These are phyloP conservation scores for Scartelaos histophorus DNA, from an alignment of 2,113 vertebrate genomes.

Conservation along the genomic window DNA sequence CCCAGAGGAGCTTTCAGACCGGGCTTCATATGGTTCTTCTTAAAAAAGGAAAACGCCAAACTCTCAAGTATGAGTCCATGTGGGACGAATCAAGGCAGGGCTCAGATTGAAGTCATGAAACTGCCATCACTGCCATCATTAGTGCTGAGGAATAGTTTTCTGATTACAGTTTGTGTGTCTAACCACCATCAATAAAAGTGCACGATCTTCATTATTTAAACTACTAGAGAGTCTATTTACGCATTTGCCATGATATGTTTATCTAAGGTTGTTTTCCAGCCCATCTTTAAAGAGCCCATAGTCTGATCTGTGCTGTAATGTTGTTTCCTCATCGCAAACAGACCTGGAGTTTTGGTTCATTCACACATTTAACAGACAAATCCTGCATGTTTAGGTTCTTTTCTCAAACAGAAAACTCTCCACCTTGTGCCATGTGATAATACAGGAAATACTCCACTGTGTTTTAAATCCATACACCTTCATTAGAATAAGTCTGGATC, in stretches of 20 bases:
- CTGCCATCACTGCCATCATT: background rate
- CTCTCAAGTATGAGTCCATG: constrained; percentile 10
- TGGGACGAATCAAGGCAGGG: constrained; percentile 15
- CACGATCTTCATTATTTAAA: background rate
- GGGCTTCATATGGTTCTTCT: constrained; percentile 25
- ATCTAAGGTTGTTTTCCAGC: background rate
- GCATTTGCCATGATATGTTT: background rate
- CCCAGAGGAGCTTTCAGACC: background rate
- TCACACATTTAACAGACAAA: no score
- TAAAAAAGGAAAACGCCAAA: constrained; percentile 2
- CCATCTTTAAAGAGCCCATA: background rate
- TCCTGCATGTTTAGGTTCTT: no score
- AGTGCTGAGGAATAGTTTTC: background rate
- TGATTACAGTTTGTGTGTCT: constrained; percentile 1
- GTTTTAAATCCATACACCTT: no score
- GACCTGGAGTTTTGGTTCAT: no score
- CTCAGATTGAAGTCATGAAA: background rate
- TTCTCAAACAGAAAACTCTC: no score
- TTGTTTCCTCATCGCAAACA: no score
- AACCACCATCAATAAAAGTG: constrained; percentile 14
- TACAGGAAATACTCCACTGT: no score
- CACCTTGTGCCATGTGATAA: no score
- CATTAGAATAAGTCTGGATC: no score
- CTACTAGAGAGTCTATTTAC: background rate
- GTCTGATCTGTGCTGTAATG: no score